Base-by-base conservation (phyloP, 2,113 vertebrate species). In the Symphodus melops region DNA sequence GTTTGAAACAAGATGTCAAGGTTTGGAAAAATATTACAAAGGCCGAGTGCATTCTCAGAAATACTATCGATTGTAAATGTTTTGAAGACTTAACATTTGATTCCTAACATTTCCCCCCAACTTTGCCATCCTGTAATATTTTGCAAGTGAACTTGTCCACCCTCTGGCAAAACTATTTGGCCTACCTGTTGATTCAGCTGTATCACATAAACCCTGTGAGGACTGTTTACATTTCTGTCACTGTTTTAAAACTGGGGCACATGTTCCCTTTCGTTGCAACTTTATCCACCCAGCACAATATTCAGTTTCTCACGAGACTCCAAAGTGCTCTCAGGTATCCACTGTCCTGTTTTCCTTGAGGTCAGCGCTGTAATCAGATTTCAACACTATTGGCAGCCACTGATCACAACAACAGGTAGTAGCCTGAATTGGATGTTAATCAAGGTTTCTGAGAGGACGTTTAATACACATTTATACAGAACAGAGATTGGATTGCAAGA, bases 191-290 rank as follows among this genome's bases (percentile, higher is more conserved):
- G 56, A 46, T 3, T 76, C 63, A 37, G 16, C 25, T 75, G 75
- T 74, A 57, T 60, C 69, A 82, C 19, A 63, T 44, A 28, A 70
- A 73, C 33, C 36, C 28, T 17, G 17, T 5, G 12, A 48, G 23
- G 20, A 49, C 28, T 73, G 55, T 51, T 36, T 48, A 56, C 63
- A 46, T 83, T 44, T 52, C 39, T 78, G 13, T 48, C 25, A 13
- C 65, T 44, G 48, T 83, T 80, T 70, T 44, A 55, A 85, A 91
- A 84, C 79, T 84, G 62, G 85, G 89, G 19, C 89, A 85, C 66
- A 19, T 36, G 46, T 25, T 75, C 42, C 52, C 72, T 57, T 72
- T 75, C n/a, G 4, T 62, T 81, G 84, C 59, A 85, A 88, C 78
- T 68, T 66, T 80, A 91, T 86, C 86, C 14, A 0, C 55, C 68